Evolutionary conservation across 2,797 vertebrate species (phyloP).

Genomic region (Anabas testudineus): DNA sequence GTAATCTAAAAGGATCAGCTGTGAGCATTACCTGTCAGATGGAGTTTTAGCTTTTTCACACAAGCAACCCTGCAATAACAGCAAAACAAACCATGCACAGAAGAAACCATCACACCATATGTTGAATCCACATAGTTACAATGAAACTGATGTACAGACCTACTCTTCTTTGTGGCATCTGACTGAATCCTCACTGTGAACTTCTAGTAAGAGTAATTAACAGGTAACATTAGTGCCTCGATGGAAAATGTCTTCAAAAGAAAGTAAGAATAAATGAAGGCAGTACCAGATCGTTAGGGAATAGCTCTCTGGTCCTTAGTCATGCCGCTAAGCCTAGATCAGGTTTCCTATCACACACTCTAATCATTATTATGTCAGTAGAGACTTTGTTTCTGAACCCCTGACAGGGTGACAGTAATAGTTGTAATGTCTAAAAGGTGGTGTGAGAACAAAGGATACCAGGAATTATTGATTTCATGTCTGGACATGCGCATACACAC

Average conservation of each 20-base stretch:
- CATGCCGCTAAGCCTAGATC: neutral
- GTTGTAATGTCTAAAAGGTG: neutral
- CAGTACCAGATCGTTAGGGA: neutral
- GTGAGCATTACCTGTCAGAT: neutral
- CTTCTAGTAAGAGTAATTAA: neutral
- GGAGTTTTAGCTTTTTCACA: neutral
- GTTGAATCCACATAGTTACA: neutral
- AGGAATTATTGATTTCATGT: neutral
- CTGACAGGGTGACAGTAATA: neutral
- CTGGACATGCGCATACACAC: neutral
- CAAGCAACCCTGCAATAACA: neutral
- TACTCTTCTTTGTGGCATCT: neutral
- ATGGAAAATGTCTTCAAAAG: neutral
- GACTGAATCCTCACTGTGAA: neutral
- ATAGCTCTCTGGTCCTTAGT: neutral
- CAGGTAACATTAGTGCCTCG: neutral
- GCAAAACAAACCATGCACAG: neutral
- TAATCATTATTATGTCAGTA: neutral
- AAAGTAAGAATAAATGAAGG: neutral
- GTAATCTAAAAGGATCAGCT: conserved; percentile 7
- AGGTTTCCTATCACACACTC: neutral
- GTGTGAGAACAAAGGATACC: neutral
- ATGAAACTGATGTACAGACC: neutral
- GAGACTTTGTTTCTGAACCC: neutral
- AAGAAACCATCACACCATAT: too few relatives aligned